Conservation (phyloP, 2,888 invertebrate genomes). For the Pandemis cinnamomeana region DNA sequence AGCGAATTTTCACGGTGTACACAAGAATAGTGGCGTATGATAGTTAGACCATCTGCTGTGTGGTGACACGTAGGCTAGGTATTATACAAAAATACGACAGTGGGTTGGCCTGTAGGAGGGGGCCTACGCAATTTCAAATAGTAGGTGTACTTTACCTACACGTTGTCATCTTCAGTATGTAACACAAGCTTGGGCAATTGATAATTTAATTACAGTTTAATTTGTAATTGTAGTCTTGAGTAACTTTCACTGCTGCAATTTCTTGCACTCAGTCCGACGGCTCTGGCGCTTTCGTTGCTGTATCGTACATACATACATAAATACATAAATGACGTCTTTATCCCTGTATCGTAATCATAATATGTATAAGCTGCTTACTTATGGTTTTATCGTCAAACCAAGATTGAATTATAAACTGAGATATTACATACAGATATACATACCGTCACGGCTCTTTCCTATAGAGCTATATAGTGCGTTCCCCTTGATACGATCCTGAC, state of each 20-base stretch:
- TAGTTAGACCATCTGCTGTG: slow-evolving; percentile 62
- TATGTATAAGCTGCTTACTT: slow-evolving; percentile 5
- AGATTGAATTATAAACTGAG: not conserved
- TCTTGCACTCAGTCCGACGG: too few relatives aligned
- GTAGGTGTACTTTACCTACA: slow-evolving; percentile 72
- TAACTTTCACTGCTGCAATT: slow-evolving; percentile 31
- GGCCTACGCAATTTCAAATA: slow-evolving; percentile 76
- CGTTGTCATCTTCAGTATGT: slow-evolving; percentile 65
- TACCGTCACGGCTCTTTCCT: too few relatives aligned
- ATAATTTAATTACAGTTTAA: slow-evolving; percentile 25
- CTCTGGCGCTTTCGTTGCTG: not conserved
- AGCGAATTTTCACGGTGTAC: slow-evolving; percentile 58
- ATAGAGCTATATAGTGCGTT: too few relatives aligned
- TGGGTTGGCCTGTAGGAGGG: slow-evolving; percentile 78
- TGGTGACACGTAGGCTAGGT: slow-evolving; percentile 76
- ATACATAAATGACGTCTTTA: too few relatives aligned
- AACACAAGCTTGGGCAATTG: slow-evolving; percentile 49
- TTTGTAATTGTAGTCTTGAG: slow-evolving; percentile 21
- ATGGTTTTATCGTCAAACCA: slow-evolving; percentile 1
- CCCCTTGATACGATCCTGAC: too few relatives aligned
- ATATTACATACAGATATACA: too few relatives aligned
- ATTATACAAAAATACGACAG: slow-evolving; percentile 70
- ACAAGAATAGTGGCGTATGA: slow-evolving; percentile 50
- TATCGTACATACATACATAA: too few relatives aligned
- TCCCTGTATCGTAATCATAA: too few relatives aligned